phyloP scores from a whole-genome alignment of 2,888 invertebrate genomes.

The Hartigia nigra region DNA sequence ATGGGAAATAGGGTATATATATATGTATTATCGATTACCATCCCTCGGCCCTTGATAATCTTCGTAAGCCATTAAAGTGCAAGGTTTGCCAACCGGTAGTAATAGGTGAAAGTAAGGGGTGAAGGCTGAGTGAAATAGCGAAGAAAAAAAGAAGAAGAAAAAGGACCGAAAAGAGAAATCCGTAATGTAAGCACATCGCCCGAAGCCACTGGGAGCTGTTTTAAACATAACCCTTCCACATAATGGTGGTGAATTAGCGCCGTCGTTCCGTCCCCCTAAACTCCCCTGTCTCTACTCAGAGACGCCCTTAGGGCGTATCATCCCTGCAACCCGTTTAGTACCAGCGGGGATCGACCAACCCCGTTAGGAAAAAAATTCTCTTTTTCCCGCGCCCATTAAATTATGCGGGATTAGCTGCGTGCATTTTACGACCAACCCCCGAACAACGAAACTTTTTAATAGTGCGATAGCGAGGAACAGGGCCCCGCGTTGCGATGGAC shows the following conservation, averaged over 20 bases:
- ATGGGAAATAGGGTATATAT: too few species aligned
- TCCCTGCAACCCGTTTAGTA: constrained; percentile 11
- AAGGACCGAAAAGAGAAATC: constrained; percentile 5
- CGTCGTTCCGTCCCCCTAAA: constrained; percentile 17
- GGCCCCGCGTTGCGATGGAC: too few species aligned
- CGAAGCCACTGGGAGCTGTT: constrained; percentile 24
- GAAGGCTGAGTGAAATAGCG: constrained; percentile 16
- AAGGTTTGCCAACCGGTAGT: constrained; percentile 10
- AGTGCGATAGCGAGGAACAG: constrained; percentile 30
- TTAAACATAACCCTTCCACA: constrained; percentile 46
- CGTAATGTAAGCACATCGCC: background rate
- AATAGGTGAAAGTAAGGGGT: constrained; percentile 16
- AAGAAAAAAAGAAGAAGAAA: constrained; percentile 4
- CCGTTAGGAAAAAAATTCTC: constrained; percentile 16
- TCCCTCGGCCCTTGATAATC: constrained; percentile 29
- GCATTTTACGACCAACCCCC: constrained; percentile 46
- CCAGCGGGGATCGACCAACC: constrained; percentile 2
- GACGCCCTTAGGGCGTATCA: constrained; percentile 20
- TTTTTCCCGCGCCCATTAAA: constrained; percentile 44
- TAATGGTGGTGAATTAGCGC: constrained; percentile 52
- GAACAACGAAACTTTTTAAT: constrained; percentile 50
- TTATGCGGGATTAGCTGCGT: constrained; percentile 49
- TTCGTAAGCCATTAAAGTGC: constrained; percentile 30
- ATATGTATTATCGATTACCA: constrained; percentile 31
- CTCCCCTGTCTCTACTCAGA: constrained; percentile 17